Evolutionary conservation across 2,888 invertebrate genomes (phyloP).

Genomic region (Escarpia spicata): DNA sequence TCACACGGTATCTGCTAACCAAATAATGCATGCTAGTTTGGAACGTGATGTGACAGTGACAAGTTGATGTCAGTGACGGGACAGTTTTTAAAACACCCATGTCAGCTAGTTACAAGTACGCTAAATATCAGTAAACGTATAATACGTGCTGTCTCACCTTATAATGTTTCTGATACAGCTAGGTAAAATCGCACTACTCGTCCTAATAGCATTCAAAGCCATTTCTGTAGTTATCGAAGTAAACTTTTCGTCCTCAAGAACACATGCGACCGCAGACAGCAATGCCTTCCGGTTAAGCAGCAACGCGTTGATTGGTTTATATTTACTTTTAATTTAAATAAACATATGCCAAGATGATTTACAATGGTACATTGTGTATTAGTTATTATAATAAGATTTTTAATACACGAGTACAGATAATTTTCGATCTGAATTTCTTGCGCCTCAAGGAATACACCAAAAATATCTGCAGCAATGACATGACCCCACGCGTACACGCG

Average conservation of each 20-base stretch:
- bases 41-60: neutral
- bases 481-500: neutral
- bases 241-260: conserved; percentile 16
- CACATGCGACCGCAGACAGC: conserved; percentile 5
- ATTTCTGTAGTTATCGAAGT: neutral
- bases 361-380: neutral
- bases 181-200: conserved; percentile 2
- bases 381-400: neutral
- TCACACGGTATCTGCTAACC: neutral
- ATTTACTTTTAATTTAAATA: neutral
- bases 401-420: neutral
- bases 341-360: neutral
- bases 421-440: neutral
- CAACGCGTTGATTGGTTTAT: neutral
- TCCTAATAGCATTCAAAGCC: conserved; percentile 10
- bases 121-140: neutral
- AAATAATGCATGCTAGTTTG: neutral
- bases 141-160: neutral
- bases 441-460: neutral
- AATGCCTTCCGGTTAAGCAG: neutral
- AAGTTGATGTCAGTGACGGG: neutral
- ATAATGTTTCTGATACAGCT: neutral
- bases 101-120: neutral
- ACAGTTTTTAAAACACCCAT: neutral
- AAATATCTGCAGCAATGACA: neutral